A percentile compares a stretch with the other conserved stretches of the same genome.
Evolutionary conservation across 2,888 invertebrate species (phyloP).

Genomic region (Nephrocerus scutellatus): DNA sequence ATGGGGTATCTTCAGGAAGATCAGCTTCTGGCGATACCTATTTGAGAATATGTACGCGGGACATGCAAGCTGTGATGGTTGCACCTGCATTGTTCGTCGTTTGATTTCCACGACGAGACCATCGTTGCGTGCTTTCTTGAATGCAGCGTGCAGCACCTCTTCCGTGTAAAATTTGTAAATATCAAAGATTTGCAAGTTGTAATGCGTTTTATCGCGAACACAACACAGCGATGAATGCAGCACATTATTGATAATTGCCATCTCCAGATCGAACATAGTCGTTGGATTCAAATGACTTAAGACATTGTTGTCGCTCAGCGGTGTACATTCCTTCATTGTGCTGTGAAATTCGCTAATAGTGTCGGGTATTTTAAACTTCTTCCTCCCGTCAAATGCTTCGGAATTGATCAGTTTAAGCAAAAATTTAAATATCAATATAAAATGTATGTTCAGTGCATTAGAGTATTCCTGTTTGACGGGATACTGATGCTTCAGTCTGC

Average conservation of each 20-base stretch:
- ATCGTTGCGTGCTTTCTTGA: slow-evolving; percentile 54
- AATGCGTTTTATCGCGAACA: slow-evolving; percentile 55
- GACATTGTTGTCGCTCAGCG: slow-evolving; percentile 29
- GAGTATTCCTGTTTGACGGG: slow-evolving; percentile 32
- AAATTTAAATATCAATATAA: slow-evolving; percentile 37
- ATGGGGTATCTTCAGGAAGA: slow-evolving; percentile 35
- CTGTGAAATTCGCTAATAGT: slow-evolving; percentile 36
- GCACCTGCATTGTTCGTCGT: slow-evolving; percentile 36
- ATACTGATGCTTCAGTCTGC: slow-evolving; percentile 38
- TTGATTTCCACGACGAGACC: slow-evolving; percentile 54
- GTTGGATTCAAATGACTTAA: slow-evolving; percentile 33
- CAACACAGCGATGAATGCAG: slow-evolving; percentile 62
- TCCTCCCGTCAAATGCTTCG: slow-evolving; percentile 13
- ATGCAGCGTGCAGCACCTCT: slow-evolving; percentile 53
- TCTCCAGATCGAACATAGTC: slow-evolving; percentile 33
- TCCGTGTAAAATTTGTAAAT: slow-evolving; percentile 69
- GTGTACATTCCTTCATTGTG: slow-evolving; percentile 28
- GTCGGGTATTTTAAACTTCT: slow-evolving; percentile 37
- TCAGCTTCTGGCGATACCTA: slow-evolving; percentile 42
- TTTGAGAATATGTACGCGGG: slow-evolving; percentile 46
- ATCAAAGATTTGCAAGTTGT: slow-evolving; percentile 61
- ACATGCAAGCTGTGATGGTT: slow-evolving; percentile 33
- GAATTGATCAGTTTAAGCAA: slow-evolving; percentile 34
- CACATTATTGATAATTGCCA: slow-evolving; percentile 39
- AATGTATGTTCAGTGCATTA: slow-evolving; percentile 39